phyloP scores from a whole-genome alignment of 1,140 invertebrate species.

The Seison nebaliae region DNA sequence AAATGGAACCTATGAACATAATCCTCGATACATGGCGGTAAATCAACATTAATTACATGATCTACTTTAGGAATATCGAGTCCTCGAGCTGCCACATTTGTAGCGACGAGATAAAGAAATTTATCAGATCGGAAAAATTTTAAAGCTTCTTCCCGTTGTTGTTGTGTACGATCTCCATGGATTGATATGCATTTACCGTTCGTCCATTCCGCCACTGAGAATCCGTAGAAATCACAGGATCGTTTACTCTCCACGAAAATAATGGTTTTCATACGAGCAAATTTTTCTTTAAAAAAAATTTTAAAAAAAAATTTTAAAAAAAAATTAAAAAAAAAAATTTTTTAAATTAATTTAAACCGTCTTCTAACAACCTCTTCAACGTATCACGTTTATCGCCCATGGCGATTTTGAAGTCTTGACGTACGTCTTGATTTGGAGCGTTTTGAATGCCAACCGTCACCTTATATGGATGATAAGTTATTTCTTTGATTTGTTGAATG shows the following conservation, averaged over 20 bases:
- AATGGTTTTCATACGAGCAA: no score
- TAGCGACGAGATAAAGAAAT: conserved; percentile 52
- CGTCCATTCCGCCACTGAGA: conserved; percentile 51
- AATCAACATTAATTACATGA: conserved; percentile 68
- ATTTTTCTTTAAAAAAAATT: no score
- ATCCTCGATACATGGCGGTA: conserved; percentile 53
- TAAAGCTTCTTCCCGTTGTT: conserved; percentile 66
- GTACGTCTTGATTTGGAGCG: no score
- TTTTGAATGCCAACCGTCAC: no score
- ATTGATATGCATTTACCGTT: conserved; percentile 86
- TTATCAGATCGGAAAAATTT: conserved; percentile 20
- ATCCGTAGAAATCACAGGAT: conserved; percentile 73
- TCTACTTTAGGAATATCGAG: conserved; percentile 48
- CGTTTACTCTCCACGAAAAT: conserved; percentile 98
- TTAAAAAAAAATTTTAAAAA: no score
- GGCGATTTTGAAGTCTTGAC: no score
- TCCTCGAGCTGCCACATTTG: conserved; percentile 66
- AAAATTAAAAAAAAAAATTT: no score
- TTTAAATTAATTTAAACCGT: no score
- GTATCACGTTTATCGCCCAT: no score
- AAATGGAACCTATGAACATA: conserved; percentile 86
- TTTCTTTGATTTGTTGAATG: no score
- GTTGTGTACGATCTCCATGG: conserved; percentile 78
- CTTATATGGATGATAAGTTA: no score
- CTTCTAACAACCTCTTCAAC: no score